A percentile compares a stretch with the other conserved stretches of the same genome.
Evolutionary conservation across 1,140 invertebrate genomes (phyloP).

Genomic region (Cataglyphis hispanica): DNA sequence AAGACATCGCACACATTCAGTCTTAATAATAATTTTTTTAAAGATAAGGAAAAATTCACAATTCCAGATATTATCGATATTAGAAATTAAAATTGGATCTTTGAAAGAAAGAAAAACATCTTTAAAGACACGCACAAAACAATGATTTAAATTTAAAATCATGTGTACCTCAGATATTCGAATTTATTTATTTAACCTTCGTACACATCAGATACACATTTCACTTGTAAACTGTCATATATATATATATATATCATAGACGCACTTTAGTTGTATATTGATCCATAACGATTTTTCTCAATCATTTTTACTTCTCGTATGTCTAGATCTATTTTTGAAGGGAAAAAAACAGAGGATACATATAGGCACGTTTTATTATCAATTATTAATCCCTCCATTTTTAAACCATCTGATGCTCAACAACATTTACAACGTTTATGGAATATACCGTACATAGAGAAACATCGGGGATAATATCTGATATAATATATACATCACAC

Average conservation of each 20-base stretch:
- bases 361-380: slow-evolving; percentile 78
- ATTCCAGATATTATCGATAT: neutral
- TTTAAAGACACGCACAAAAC: neutral
- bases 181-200: slow-evolving; percentile 62
- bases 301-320: slow-evolving; percentile 18
- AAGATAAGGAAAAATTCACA: neutral
- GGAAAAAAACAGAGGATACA: slow-evolving; percentile 54
- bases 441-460: slow-evolving; percentile 41
- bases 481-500: slow-evolving; percentile 55
- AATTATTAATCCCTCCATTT: slow-evolving; percentile 63
- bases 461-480: slow-evolving; percentile 19
- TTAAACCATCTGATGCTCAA: slow-evolving; percentile 69
- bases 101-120: too few species aligned
- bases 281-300: slow-evolving; percentile 33
- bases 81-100: too few species aligned
- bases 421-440: slow-evolving; percentile 70
- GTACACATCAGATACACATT: slow-evolving; percentile 60
- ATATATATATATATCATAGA: slow-evolving; percentile 1
- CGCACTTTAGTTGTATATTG: neutral
- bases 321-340: slow-evolving; percentile 11
- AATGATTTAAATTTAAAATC: neutral
- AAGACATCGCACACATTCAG: neutral
- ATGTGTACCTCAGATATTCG: slow-evolving; percentile 8
- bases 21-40: neutral
- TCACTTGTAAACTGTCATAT: neutral